These are phyloP conservation scores for Platichthys flesus DNA, from an alignment of 2,113 vertebrate species.

Conservation along the genomic window DNA sequence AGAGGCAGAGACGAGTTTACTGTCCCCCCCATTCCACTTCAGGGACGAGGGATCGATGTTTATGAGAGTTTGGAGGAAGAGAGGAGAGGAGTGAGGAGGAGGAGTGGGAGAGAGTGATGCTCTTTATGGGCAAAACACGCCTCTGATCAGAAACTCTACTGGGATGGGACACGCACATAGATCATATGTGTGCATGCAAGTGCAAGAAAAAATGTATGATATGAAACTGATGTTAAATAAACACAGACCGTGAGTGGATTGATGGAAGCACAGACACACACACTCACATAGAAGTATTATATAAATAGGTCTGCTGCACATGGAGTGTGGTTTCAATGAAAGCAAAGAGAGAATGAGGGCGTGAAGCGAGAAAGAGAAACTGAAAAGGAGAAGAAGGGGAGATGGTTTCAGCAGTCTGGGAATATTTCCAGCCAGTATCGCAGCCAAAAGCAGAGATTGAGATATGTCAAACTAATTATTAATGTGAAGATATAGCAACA, in stretches of 20 bases:
- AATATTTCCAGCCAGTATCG: constrained; percentile 24
- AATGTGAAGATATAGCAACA: constrained; percentile 59
- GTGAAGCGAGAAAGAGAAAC: constrained; percentile 5
- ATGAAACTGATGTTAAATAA: constrained; percentile 1
- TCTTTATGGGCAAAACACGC: constrained; percentile 39
- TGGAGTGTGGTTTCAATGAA: constrained; percentile 12
- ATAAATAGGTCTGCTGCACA: background rate
- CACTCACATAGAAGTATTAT: background rate
- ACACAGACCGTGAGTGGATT: background rate
- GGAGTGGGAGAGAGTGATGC: background rate
- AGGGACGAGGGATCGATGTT: constrained; percentile 54
- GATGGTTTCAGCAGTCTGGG: constrained; percentile 28
- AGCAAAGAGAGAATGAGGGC: background rate
- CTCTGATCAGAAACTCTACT: constrained; percentile 5
- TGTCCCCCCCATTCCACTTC: constrained; percentile 24
- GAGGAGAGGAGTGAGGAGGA: constrained; percentile 1
- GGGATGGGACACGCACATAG: background rate
- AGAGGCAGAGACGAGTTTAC: constrained; percentile 29
- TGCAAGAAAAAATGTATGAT: background rate
- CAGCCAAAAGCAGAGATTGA: constrained; percentile 50
- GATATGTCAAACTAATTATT: constrained; percentile 61
- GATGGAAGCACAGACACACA: background rate
- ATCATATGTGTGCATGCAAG: background rate
- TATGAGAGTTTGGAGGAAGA: constrained; percentile 51
- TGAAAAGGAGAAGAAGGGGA: constrained; percentile 15